Percentiles rank a stretch among this genome's conserved stretches.
phyloP scores from a whole-genome alignment of 1,140 invertebrate species.

The Leptoteleia sp. region DNA sequence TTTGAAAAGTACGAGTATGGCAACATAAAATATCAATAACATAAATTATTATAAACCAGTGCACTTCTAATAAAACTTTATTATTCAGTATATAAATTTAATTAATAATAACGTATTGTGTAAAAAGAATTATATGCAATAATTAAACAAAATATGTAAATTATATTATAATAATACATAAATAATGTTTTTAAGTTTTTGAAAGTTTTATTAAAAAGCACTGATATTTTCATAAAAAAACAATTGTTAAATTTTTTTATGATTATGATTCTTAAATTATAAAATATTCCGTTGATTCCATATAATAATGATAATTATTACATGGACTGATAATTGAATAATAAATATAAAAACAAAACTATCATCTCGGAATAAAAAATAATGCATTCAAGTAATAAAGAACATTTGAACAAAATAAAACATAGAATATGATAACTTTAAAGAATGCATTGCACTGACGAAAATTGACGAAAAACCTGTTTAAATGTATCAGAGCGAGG shows the following conservation, averaged over 20 bases:
- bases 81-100: background rate
- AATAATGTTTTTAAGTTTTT: no score
- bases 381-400: conserved; percentile 17
- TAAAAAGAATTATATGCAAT: no score
- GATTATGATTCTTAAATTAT: background rate
- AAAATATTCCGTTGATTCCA: background rate
- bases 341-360: conserved; percentile 1
- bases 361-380: conserved; percentile 4
- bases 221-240: background rate
- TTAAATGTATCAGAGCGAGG: conserved; percentile 18
- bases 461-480: conserved; percentile 16
- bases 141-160: no score
- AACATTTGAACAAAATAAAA: conserved; percentile 10
- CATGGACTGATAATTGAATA: no score
- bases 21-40: conserved; percentile 65
- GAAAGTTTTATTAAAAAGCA: conserved; percentile 13
- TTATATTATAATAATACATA: no score
- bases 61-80: conserved; percentile 34
- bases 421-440: conserved; percentile 4
- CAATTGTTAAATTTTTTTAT: background rate
- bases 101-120: no score
- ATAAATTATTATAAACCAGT: conserved; percentile 33
- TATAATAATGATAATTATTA: no score
- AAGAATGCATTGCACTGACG: conserved; percentile 47
- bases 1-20: conserved; percentile 62